Percentiles rank a stretch among this genome's conserved stretches.
Evolutionary conservation across 30 jellyfish, hydroid and myxozoan species (phyloP).

Genomic region (Aurelia sp.): DNA sequence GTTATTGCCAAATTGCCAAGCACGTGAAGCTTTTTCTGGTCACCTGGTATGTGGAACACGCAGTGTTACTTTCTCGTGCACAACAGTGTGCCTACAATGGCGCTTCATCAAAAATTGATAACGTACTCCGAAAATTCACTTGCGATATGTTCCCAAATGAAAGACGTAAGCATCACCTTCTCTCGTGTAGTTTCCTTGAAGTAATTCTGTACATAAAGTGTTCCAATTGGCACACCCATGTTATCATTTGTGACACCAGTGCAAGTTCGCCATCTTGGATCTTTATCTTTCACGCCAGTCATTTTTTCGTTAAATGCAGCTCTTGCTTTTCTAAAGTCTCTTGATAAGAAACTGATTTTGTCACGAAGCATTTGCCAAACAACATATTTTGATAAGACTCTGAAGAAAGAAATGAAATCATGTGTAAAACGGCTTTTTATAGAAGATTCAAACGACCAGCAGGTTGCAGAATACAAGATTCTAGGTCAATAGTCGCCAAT

Average conservation of each 20-base stretch:
- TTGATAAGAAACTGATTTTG: slow-evolving; percentile 82
- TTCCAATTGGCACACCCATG: slow-evolving; percentile 99
- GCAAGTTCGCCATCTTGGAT: slow-evolving; percentile 97
- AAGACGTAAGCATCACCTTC: slow-evolving; percentile 49
- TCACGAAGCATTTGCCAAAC: slow-evolving; percentile 98
- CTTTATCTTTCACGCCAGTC: slow-evolving; percentile 97
- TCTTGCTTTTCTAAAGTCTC: slow-evolving; percentile 86
- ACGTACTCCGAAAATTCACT: no score
- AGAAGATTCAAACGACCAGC: no score
- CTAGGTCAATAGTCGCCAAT: no score
- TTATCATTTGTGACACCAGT: slow-evolving; percentile 94
- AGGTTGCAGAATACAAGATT: no score
- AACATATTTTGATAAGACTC: slow-evolving; percentile 84
- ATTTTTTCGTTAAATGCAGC: slow-evolving; percentile 93
- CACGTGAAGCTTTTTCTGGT: no score
- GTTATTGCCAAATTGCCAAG: no score
- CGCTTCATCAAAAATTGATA: no score
- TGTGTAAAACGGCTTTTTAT: no score
- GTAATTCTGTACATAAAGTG: slow-evolving; percentile 85
- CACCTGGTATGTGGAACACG: no score
- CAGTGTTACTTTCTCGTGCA: no score
- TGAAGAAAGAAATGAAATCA: neutral
- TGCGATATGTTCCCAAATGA: no score
- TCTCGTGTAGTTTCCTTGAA: slow-evolving; percentile 83
- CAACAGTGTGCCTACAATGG: no score